Conservation (phyloP, 2,888 invertebrate species). For the Tinea pellionella region DNA sequence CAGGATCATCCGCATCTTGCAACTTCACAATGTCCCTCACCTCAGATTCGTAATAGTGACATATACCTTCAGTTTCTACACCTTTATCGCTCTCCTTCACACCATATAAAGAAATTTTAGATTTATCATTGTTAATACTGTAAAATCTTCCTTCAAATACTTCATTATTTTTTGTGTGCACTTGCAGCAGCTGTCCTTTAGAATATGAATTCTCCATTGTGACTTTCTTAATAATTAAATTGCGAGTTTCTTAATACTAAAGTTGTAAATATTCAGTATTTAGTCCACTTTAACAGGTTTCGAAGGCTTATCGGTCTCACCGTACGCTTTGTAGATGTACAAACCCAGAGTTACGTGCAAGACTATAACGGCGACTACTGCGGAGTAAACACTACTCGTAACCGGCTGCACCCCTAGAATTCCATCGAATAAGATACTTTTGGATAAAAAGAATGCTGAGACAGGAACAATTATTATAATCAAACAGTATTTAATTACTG, state of each 20-base stretch:
- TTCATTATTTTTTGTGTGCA: slow-evolving; percentile 54
- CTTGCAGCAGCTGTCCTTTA: slow-evolving; percentile 61
- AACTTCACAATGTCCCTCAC: slow-evolving; percentile 52
- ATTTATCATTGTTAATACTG: slow-evolving; percentile 52
- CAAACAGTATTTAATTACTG: slow-evolving; percentile 80
- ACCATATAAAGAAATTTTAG: slow-evolving; percentile 54
- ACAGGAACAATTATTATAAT: slow-evolving; percentile 83
- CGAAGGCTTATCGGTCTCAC: slow-evolving; percentile 52
- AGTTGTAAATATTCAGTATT: slow-evolving; percentile 18
- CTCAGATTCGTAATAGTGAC: slow-evolving; percentile 54
- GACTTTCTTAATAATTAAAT: slow-evolving; percentile 17
- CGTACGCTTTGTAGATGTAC: slow-evolving; percentile 84
- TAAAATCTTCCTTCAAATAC: slow-evolving; percentile 56
- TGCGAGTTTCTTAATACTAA: slow-evolving; percentile 16
- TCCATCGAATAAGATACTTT: slow-evolving; percentile 78
- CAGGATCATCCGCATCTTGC: slow-evolving; percentile 34
- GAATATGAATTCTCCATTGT: slow-evolving; percentile 58
- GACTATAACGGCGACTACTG: slow-evolving; percentile 78
- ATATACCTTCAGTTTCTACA: slow-evolving; percentile 39
- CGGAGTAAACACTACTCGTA: slow-evolving; percentile 82
- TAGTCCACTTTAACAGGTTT: slow-evolving; percentile 62
- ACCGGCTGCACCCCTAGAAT: slow-evolving; percentile 63
- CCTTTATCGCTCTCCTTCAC: slow-evolving; percentile 47
- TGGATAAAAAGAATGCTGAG: slow-evolving; percentile 77
- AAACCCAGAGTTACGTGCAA: slow-evolving; percentile 81